A percentile compares a stretch with the other conserved stretches of the same genome.
phyloP scores from a whole-genome alignment of 1,140 invertebrate genomes.

The Papilio aristodemus region DNA sequence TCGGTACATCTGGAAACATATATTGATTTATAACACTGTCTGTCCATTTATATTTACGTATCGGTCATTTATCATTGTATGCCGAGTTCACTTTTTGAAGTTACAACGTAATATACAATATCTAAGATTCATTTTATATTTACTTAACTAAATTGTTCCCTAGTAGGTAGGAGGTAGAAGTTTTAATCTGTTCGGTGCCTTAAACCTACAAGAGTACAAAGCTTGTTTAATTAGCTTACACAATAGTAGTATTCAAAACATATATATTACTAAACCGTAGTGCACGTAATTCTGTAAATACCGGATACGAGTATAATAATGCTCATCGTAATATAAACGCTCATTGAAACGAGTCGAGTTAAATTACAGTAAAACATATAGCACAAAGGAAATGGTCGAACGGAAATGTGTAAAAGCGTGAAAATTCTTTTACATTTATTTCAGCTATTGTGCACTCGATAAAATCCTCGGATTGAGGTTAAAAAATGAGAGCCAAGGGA shows the following conservation, averaged over 20 bases:
- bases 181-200: too few relatives aligned
- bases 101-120: too few relatives aligned
- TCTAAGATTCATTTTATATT: too few relatives aligned
- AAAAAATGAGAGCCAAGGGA: background rate
- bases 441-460: constrained; percentile 20
- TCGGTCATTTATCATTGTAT: background rate
- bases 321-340: background rate
- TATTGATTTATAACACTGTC: background rate
- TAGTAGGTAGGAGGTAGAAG: too few relatives aligned
- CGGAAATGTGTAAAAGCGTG: constrained; percentile 8
- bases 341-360: constrained; percentile 16
- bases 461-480: background rate
- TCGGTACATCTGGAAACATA: constrained; percentile 85
- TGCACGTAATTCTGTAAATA: constrained; percentile 2
- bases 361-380: background rate
- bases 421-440: constrained; percentile 20
- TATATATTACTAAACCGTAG: background rate
- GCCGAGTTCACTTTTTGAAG: too few relatives aligned
- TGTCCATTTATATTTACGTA: background rate
- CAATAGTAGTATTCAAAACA: background rate
- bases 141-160: too few relatives aligned
- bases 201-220: too few relatives aligned
- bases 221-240: too few relatives aligned
- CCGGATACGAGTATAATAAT: background rate
- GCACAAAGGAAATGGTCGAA: constrained; percentile 1